Evolutionary conservation across 2,113 vertebrate species (phyloP), one percentile per base, ranked within the genome.

Genomic region (Salvelinus alpinus): DNA sequence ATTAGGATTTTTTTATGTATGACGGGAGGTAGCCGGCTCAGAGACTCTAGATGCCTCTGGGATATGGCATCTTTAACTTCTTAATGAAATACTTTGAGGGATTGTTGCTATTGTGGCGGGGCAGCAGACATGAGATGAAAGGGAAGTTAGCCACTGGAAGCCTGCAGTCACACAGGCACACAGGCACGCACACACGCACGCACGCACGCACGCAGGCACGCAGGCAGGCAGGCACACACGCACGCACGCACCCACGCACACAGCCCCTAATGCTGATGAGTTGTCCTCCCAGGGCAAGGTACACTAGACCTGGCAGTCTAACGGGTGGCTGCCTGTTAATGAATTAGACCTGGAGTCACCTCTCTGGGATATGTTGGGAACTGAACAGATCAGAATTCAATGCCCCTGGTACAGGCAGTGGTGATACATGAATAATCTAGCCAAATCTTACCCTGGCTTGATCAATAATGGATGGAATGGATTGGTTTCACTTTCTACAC

Each of bases 61-160:
- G 72, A 70, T 22, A 44, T 62, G 3, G 47, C 73, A 62, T 75
- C 70, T 77, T 77, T 77, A 77, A 78, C 68, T 54, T 70, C 71
- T 82, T 87, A 80, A 82, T 82, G 68, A 82, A 84, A 74, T 68
- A 64, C 77, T 76, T 67, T 75, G 70, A 80, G 67, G 27, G 16
- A 59, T 27, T 74, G 59, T 69, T 81, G 82, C 79, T 78, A 78
- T 22, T 14, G 25, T 8, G 7, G 34, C 57, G 25, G 29, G 12
- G 67, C 5, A 38, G 27, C 34, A 65, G 80, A 74, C 74, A 64
- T 66, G 67, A 85, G 86, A 69, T 65, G 71, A 78, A 86, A 79
- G 78, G 77, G 78, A 87, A 89, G 88, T 89, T 84, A 80, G 83
- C 81, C 51, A 72, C 73, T 66, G 86, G 86, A 90, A 91, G 88